These are phyloP conservation scores for Acleris sparsana DNA, from an alignment of 2,888 invertebrate species.

Conservation along the genomic window DNA sequence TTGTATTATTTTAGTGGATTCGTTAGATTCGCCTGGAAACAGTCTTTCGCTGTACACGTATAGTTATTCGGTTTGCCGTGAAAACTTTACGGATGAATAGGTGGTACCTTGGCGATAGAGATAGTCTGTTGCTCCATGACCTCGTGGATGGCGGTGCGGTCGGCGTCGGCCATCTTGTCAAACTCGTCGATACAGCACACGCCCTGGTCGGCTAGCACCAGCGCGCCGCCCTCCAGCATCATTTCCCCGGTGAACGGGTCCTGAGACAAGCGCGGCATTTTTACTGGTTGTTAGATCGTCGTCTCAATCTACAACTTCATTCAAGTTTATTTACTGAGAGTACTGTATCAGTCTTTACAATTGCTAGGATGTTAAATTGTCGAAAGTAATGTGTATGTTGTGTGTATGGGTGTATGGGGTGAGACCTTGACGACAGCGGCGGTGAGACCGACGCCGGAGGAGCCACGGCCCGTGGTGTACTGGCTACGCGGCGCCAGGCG, in stretches of 20 bases:
- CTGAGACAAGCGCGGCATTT: constrained; percentile 44
- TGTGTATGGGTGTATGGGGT: too few relatives aligned
- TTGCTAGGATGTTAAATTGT: too few relatives aligned
- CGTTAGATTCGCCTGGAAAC: too few relatives aligned
- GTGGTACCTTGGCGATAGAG: constrained; percentile 95
- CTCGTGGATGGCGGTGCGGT: constrained; percentile 98
- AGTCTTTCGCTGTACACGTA: too few relatives aligned
- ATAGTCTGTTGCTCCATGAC: constrained; percentile 99
- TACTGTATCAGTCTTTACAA: too few relatives aligned
- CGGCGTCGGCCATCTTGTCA: constrained; percentile 99
- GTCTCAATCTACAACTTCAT: too few relatives aligned
- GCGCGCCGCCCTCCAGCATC: constrained; percentile 97
- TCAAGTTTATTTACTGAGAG: too few relatives aligned
- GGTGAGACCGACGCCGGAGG: constrained; percentile 99
- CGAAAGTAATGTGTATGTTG: too few relatives aligned
- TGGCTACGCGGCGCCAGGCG: constrained; percentile 96
- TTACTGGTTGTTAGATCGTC: too few relatives aligned
- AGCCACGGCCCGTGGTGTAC: constrained; percentile 98
- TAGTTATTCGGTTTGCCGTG: too few relatives aligned
- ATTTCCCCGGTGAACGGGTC: constrained; percentile 99
- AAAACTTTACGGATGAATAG: background rate
- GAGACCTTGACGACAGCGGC: constrained; percentile 96
- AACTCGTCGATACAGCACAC: constrained; percentile 99
- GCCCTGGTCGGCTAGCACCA: constrained; percentile 98
- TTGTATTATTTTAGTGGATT: too few relatives aligned